Conservation (phyloP, 2,797 vertebrate genomes). For the Pithecia hirsuta region DNA sequence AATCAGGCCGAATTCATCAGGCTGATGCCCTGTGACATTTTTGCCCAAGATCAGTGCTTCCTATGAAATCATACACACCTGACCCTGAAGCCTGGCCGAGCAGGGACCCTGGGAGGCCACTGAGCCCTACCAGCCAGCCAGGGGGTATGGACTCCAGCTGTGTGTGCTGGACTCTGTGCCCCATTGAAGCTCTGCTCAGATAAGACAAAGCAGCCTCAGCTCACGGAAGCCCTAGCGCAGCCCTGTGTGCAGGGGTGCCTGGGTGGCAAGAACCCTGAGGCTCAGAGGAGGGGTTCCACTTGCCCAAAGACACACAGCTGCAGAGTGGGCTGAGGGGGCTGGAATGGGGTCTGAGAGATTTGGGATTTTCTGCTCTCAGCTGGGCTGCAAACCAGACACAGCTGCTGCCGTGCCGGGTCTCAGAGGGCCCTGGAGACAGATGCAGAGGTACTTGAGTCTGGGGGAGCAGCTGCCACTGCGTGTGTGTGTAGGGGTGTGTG, state of each 20-base stretch:
- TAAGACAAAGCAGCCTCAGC: background rate
- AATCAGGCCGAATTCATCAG: background rate
- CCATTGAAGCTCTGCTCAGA: background rate
- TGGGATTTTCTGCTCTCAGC: background rate
- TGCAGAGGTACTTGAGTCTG: background rate
- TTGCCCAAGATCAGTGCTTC: background rate
- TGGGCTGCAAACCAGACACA: background rate
- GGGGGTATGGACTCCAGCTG: background rate
- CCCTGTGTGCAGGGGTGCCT: background rate
- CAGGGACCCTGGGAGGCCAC: background rate
- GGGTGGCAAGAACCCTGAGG: background rate
- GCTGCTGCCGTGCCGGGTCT: background rate
- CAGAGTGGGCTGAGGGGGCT: background rate
- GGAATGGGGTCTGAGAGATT: background rate
- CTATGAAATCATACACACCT: background rate
- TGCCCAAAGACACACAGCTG: background rate
- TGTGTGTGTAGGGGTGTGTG: too few species aligned
- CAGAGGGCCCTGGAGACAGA: background rate
- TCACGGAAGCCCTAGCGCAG: background rate
- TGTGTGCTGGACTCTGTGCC: background rate
- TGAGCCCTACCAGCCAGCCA: background rate
- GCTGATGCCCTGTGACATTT: background rate
- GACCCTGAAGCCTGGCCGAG: background rate
- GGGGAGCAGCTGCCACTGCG: background rate
- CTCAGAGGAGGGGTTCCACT: background rate